These are phyloP conservation scores for Recurvirostra avosetta DNA, from an alignment of 2,113 vertebrate genomes.

Conservation along the genomic window DNA sequence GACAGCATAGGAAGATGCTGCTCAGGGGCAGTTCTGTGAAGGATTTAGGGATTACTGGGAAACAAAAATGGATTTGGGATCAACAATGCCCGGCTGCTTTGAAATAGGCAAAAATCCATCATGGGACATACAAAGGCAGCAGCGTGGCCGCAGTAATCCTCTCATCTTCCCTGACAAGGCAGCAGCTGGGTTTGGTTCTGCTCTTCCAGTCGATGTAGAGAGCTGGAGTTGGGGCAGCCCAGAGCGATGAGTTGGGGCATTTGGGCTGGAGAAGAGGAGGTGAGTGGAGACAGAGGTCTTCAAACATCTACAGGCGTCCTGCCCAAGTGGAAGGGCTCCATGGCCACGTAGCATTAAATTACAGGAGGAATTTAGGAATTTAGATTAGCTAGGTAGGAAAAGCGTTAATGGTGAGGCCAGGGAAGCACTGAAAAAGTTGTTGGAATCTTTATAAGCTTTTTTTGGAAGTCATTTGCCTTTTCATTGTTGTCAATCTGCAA, in stretches of 20 bases:
- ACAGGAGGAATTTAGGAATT: not conserved
- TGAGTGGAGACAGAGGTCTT: rapidly evolving
- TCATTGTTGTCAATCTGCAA: not conserved
- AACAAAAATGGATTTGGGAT: not conserved
- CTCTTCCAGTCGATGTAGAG: not conserved
- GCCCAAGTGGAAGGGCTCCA: not conserved
- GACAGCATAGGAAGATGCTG: not conserved
- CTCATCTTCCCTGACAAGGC: not conserved
- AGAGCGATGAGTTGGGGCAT: rapidly evolving
- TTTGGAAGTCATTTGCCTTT: not conserved
- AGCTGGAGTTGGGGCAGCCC: not conserved
- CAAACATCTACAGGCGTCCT: not conserved
- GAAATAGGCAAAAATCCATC: not conserved
- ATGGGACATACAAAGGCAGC: not conserved
- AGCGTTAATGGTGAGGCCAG: not conserved
- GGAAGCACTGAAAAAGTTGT: not conserved
- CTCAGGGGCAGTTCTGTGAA: not conserved
- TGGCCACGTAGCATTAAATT: rapidly evolving
- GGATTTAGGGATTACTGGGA: not conserved
- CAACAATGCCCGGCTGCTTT: rapidly evolving
- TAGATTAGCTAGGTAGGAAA: rapidly evolving
- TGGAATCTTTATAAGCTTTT: rapidly evolving
- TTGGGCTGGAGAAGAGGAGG: not conserved
- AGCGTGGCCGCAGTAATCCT: rapidly evolving
- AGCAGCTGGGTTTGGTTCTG: not conserved